Evolutionary conservation across 2,113 vertebrate genomes (phyloP).

Genomic region (Carassius auratus): DNA sequence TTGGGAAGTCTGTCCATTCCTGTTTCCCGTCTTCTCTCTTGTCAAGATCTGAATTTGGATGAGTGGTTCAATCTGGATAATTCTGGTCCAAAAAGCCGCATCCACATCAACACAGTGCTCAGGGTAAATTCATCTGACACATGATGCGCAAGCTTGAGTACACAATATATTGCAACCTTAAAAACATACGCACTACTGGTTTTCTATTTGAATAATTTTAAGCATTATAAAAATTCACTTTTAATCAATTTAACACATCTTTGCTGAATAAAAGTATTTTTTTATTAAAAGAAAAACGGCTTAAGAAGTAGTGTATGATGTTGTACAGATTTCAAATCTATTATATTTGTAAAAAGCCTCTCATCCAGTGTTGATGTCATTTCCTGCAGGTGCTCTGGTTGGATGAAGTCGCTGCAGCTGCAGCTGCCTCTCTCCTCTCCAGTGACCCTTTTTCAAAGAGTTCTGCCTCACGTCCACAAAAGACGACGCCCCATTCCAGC

Average conservation of each 20-base stretch:
- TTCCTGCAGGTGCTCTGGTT: constrained; percentile 80
- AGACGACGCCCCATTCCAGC: constrained; percentile 75
- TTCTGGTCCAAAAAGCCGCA: constrained; percentile 82
- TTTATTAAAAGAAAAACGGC: too few species aligned
- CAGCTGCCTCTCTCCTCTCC: constrained; percentile 60
- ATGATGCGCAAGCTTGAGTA: neutral
- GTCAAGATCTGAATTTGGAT: constrained; percentile 78
- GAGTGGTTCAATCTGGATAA: constrained; percentile 88
- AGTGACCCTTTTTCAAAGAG: constrained; percentile 43
- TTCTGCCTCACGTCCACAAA: constrained; percentile 66
- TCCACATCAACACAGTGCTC: constrained; percentile 83
- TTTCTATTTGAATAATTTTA: too few species aligned
- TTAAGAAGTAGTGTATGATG: too few species aligned
- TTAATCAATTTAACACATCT: too few species aligned
- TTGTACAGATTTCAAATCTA: too few species aligned
- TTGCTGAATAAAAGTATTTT: too few species aligned
- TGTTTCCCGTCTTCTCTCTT: constrained; percentile 79
- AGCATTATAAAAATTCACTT: too few species aligned
- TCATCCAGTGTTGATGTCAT: constrained; percentile 6
- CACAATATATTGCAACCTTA: neutral
- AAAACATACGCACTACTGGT: too few species aligned
- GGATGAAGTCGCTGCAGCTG: constrained; percentile 69
- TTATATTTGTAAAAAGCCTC: neutral
- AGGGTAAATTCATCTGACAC: constrained; percentile 72
- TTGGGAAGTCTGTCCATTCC: constrained; percentile 84